Percentiles rank a stretch among this genome's conserved stretches.
Evolutionary conservation across 2,113 vertebrate genomes (phyloP).

Genomic region (Menidia beryllina): DNA sequence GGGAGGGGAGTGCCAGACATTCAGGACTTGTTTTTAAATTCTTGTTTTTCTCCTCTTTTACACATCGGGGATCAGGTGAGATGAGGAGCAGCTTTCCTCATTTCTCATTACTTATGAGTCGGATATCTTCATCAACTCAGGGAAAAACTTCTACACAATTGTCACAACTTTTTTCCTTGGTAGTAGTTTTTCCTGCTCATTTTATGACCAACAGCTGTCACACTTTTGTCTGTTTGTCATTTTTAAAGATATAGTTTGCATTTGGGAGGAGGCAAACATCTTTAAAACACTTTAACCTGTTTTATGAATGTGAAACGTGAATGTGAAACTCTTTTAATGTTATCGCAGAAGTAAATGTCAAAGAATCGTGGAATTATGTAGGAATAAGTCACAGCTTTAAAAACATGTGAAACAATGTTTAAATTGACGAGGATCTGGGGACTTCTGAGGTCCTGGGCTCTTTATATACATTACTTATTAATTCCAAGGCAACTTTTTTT

Average conservation of each 20-base stretch:
- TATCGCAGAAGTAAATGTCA: too few relatives aligned
- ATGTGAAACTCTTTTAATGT: too few relatives aligned
- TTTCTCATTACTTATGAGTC: not conserved
- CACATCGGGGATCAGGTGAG: slow-evolving; percentile 23
- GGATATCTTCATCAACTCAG: slow-evolving; percentile 11
- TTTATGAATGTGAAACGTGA: too few relatives aligned
- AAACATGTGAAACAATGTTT: too few relatives aligned
- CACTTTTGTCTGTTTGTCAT: too few relatives aligned
- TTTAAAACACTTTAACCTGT: too few relatives aligned
- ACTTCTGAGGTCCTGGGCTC: not conserved
- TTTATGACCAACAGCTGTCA: too few relatives aligned
- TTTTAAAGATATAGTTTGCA: too few relatives aligned
- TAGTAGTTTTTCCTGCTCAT: too few relatives aligned
- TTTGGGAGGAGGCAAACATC: too few relatives aligned
- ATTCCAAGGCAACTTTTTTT: not conserved
- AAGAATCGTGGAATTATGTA: too few relatives aligned
- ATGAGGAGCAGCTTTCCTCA: not conserved
- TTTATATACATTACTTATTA: not conserved
- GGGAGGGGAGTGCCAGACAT: slow-evolving; percentile 37
- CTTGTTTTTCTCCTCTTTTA: slow-evolving; percentile 60
- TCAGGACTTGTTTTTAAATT: slow-evolving; percentile 67
- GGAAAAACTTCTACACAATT: not conserved
- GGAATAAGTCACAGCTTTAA: too few relatives aligned
- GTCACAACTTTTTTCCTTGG: not conserved
- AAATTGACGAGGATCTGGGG: not conserved